These are phyloP conservation scores for Centropyge bicolor DNA, from an alignment of 2,797 vertebrate genomes.

Conservation along the genomic window DNA sequence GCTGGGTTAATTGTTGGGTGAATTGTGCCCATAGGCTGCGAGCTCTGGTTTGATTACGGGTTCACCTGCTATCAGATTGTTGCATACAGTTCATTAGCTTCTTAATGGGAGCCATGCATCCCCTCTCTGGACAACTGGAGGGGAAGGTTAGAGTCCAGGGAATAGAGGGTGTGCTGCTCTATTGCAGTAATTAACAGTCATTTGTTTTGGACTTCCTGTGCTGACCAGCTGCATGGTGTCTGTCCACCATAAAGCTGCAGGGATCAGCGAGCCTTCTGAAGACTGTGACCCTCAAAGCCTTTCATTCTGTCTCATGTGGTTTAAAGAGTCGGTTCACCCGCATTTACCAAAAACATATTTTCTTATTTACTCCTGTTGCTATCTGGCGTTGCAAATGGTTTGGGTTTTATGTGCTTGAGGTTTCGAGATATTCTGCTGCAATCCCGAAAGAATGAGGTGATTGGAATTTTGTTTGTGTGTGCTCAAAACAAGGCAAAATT, in stretches of 20 bases:
- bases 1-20: constrained; percentile 78
- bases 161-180: constrained; percentile 42
- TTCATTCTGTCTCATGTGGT: constrained; percentile 4
- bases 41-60: constrained; percentile 69
- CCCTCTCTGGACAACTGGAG: constrained; percentile 25
- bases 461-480: constrained; percentile 17
- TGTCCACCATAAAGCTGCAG: constrained; percentile 39
- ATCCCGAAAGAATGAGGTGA: constrained; percentile 12
- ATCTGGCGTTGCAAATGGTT: constrained; percentile 9
- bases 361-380: constrained; percentile 3
- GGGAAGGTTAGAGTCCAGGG: constrained; percentile 43
- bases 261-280: constrained; percentile 18
- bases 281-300: constrained; percentile 13
- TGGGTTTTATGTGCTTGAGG: constrained; percentile 11
- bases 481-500: background rate
- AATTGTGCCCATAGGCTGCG: constrained; percentile 64
- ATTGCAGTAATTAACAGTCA: constrained; percentile 63
- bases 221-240: constrained; percentile 59
- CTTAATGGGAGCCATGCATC: constrained; percentile 50
- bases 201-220: constrained; percentile 66
- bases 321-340: background rate
- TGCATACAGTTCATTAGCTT: constrained; percentile 69
- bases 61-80: constrained; percentile 76
- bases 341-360: background rate
- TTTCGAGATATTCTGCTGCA: constrained; percentile 8